Evolutionary conservation across 2,888 invertebrate species (phyloP), one percentile per base, ranked within the genome.

Genomic region (Orthosia gracilis): DNA sequence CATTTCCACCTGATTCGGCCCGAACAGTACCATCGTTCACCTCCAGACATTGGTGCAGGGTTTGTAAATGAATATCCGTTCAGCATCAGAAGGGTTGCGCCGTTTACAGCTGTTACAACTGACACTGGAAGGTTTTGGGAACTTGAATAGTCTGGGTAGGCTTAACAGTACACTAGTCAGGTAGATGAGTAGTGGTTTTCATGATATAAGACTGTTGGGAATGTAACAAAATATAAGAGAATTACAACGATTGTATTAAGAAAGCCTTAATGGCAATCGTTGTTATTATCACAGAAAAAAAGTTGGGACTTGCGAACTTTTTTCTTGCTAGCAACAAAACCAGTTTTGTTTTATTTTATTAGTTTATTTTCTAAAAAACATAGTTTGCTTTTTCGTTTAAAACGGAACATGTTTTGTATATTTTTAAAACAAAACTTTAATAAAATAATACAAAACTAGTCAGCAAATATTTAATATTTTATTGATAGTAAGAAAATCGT

Each of bases 1-100:
- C 96, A 96, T 5, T 92, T 91, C 93, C 93, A 95, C 47, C 89
- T 89, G 54, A 90, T 77, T 73, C 94, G 89, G 2, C 96, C 96
- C 0, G 96, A 94, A 82, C 96, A 96, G 88, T 94, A 95, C 96
- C 96, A 96, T 0, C 95, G 86, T 69, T 96, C 96, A 2, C 96
- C 96, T 3, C 94, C 94, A 5, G 92, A 87, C 89, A 96, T 93
- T 0, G 96, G 96, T 0, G 94, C 92, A 0, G 96, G 96, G 73
- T 94, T 95, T n/a, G 91, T 90, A 87, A 95, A 96, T 15, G 94
- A 94, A 75, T 93, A 96, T 0, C 94, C 94, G 86, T 95, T 94
- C 26, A 96, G 90, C 94, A 96, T 94, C 47, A 96, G 92, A 1
- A 96, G 89, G 0, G 95, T 94, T 2, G 96, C 96, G 4, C 96